Conservation (phyloP, 2,888 invertebrate species). For the Lasioglossum marginatum region DNA sequence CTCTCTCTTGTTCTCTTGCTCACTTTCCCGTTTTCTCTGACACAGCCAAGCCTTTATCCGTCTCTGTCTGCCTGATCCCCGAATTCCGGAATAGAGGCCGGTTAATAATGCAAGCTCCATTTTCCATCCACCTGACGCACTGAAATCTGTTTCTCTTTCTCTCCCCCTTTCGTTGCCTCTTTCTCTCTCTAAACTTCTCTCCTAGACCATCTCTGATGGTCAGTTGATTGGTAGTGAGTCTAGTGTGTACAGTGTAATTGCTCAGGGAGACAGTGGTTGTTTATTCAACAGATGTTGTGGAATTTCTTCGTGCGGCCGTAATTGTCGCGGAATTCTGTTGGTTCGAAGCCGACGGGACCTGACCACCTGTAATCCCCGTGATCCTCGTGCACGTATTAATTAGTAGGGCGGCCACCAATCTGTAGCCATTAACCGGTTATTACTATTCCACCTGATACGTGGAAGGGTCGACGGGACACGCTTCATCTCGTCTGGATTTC, state of each 20-base stretch:
- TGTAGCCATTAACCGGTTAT: conserved; percentile 73
- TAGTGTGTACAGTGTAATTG: neutral
- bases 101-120: conserved; percentile 74
- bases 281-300: neutral
- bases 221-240: neutral
- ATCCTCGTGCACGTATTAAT: conserved; percentile 72
- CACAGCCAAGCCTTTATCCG: conserved; percentile 34
- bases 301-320: conserved; percentile 7
- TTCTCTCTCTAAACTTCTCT: neutral
- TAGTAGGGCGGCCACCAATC: conserved; percentile 73
- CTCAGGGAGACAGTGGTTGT: neutral
- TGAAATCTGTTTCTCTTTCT: conserved; percentile 42
- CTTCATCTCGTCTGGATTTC: neutral
- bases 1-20: conserved; percentile 14
- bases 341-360: conserved; percentile 20
- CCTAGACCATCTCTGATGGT: neutral
- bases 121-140: conserved; percentile 68
- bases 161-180: neutral
- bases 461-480: conserved; percentile 5
- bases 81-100: conserved; percentile 69
- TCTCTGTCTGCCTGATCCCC: conserved; percentile 65
- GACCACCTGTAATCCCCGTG: conserved; percentile 66
- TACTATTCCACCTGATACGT: conserved; percentile 71
- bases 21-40: conserved; percentile 3
- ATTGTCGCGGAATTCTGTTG: neutral